Evolutionary conservation across 2,888 invertebrate species (phyloP), one percentile per base, ranked within the genome.

Genomic region (Chrysodeixis includens): DNA sequence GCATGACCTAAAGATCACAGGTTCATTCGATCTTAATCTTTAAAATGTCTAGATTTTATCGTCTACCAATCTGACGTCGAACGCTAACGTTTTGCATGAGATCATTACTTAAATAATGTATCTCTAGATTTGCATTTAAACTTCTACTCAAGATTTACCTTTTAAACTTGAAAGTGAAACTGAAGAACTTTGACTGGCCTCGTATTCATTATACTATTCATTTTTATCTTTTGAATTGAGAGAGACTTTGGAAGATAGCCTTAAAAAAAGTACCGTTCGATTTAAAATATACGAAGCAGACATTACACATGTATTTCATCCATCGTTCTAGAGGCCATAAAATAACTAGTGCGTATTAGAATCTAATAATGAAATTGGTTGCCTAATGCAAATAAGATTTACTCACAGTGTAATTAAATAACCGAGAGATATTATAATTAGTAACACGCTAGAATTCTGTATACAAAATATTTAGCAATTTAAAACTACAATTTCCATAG

Each of bases 31-130:
- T 63, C 51, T 73, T 63, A 55, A 40, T 60, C 57, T 18, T 63
- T 56, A 40, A 56, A 67, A 77, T 62, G 74, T 67, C 49, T 77
- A 63, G 56, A 62, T 62, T 40, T 77, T 55, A 73, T 77, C 77
- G 54, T 67, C 56, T 32, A 77, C 67, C 49, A 59, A 16, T 46
- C 40, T 22, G 26, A 20, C 7, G 30, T 22, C 7, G 7, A 14
- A 14, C 14, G 7, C n/a, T 26, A 52, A 54, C 56, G 56, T 49
- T 60, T 62, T 30, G 51, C 30, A 51, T 58, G 46, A 16, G 0
- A 49, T 18, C 20, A 20, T 49, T 16, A 49, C 46, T 10, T 20
- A 18, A 49, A 20, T 20, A 16, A 20, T 49, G 3, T 18, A 49
- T 46, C 18, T 18, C 18, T 18, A 18, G 1, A 18, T 46, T 2